phyloP scores from a whole-genome alignment of 2,888 invertebrate species.

The Argyra leucocephala region DNA sequence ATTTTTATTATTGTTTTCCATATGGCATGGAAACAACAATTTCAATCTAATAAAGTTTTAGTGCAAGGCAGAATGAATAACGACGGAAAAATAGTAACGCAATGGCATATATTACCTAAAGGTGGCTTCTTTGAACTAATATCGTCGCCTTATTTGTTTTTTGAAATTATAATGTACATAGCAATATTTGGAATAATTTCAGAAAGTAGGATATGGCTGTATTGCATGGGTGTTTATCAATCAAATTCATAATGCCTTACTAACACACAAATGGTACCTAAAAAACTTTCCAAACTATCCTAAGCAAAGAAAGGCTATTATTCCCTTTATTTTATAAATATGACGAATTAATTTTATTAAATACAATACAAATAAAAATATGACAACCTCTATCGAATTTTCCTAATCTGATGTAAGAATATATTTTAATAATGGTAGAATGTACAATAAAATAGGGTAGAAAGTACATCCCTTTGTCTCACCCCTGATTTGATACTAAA shows the following conservation, averaged over 20 bases:
- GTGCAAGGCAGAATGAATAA: conserved; percentile 68
- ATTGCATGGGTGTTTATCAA: conserved; percentile 66
- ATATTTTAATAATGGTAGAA: too few species aligned
- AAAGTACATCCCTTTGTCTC: too few species aligned
- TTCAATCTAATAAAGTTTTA: conserved; percentile 60
- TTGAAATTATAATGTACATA: conserved; percentile 65
- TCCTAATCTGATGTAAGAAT: too few species aligned
- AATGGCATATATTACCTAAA: conserved; percentile 62
- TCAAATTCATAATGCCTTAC: conserved; percentile 64
- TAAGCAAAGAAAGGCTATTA: conserved; percentile 57
- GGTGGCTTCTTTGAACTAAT: conserved; percentile 71
- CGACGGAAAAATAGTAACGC: conserved; percentile 54
- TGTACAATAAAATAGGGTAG: too few species aligned
- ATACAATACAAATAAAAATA: too few species aligned
- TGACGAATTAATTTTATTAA: too few species aligned
- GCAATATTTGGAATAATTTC: conserved; percentile 57
- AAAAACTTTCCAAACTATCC: conserved; percentile 72
- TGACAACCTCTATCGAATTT: too few species aligned
- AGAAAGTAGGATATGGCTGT: conserved; percentile 59
- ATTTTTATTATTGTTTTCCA: conserved; percentile 54
- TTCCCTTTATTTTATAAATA: conserved; percentile 60
- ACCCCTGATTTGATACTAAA: too few species aligned
- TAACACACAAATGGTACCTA: conserved; percentile 74
- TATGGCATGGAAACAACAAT: conserved; percentile 67
- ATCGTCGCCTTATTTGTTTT: conserved; percentile 75